These are phyloP conservation scores for Gobius niger DNA, from an alignment of 2,113 vertebrate species.

Conservation along the genomic window DNA sequence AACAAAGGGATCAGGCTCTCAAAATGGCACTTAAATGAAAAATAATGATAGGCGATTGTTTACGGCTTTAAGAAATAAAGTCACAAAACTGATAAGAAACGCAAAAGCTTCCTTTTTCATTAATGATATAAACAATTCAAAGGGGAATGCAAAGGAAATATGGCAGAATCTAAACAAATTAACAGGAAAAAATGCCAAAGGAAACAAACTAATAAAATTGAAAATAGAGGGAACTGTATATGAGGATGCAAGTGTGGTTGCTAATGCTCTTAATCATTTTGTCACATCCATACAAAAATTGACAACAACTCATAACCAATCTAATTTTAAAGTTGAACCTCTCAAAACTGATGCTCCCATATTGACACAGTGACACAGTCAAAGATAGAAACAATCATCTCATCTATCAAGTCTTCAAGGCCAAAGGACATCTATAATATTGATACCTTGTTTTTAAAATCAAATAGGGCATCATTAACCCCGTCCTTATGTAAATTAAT, in stretches of 20 bases:
- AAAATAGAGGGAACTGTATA: neutral
- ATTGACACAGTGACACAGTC: neutral
- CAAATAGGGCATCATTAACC: too few species aligned
- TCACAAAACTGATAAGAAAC: neutral
- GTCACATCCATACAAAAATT: neutral
- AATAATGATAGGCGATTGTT: neutral
- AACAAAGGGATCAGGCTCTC: neutral
- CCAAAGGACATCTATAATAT: too few species aligned
- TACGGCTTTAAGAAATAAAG: neutral
- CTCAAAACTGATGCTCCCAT: neutral
- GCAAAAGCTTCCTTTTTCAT: neutral
- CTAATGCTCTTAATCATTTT: neutral
- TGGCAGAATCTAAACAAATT: neutral
- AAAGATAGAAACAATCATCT: too few species aligned
- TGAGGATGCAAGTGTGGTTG: neutral
- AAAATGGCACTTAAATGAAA: too few species aligned
- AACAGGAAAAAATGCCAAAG: neutral
- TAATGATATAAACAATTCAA: neutral
- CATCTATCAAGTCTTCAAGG: too few species aligned
- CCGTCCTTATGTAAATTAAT: too few species aligned
- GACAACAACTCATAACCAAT: neutral
- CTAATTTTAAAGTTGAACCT: neutral
- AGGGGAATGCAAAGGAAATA: neutral
- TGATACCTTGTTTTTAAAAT: too few species aligned
- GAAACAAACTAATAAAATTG: too few species aligned